Percentiles rank a stretch among this genome's conserved stretches.
These are phyloP conservation scores for Argyresthia albistria DNA, from an alignment of 2,888 invertebrate species.

Conservation along the genomic window DNA sequence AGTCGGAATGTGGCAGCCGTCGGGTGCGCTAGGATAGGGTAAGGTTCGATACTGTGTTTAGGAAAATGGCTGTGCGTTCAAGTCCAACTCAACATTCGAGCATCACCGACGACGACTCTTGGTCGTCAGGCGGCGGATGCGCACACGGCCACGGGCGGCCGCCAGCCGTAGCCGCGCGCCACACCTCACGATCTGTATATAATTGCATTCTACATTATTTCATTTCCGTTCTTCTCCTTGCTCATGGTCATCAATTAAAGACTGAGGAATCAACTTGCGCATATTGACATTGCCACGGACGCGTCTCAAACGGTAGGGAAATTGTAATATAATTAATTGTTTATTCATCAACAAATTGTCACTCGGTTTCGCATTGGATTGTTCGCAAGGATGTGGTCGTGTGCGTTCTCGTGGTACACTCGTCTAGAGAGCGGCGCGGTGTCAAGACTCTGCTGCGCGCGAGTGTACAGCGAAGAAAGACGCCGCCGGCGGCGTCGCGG, in stretches of 20 bases:
- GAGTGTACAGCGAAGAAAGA: neutral
- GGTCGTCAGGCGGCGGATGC: constrained; percentile 22
- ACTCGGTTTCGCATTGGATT: constrained; percentile 38
- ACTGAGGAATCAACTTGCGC: constrained; percentile 71
- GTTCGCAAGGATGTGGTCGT: constrained; percentile 24
- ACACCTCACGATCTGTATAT: constrained; percentile 54
- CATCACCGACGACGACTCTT: constrained; percentile 28
- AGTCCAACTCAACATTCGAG: constrained; percentile 31
- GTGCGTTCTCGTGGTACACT: constrained; percentile 29
- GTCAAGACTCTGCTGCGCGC: neutral
- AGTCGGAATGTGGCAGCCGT: constrained; percentile 31
- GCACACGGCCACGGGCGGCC: constrained; percentile 20
- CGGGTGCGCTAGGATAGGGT: constrained; percentile 48
- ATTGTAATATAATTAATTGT: constrained; percentile 52
- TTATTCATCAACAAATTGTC: constrained; percentile 39
- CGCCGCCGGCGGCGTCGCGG: neutral
- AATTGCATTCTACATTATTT: constrained; percentile 61
- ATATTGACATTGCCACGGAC: constrained; percentile 66
- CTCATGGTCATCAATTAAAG: constrained; percentile 72
- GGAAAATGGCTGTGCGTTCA: constrained; percentile 54
- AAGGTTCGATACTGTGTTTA: constrained; percentile 45
- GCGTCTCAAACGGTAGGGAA: constrained; percentile 53
- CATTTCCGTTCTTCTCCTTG: constrained; percentile 65
- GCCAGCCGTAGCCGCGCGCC: constrained; percentile 13
- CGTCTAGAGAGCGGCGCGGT: constrained; percentile 13